These are phyloP conservation scores for Ranitomeya imitator DNA, from an alignment of 2,113 vertebrate species.

Conservation along the genomic window DNA sequence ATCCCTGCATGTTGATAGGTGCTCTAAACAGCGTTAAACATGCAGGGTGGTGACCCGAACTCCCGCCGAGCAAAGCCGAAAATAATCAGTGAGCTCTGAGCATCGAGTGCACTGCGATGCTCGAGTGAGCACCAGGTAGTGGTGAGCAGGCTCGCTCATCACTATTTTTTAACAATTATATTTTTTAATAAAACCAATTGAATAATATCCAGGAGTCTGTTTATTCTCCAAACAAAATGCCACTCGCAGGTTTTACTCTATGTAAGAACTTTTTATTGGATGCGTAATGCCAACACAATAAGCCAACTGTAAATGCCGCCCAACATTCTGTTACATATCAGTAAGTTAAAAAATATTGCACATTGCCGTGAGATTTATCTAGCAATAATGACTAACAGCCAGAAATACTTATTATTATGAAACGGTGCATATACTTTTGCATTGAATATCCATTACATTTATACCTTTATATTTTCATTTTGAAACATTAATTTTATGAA, in stretches of 20 bases:
- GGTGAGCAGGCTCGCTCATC: too few species aligned
- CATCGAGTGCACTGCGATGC: too few species aligned
- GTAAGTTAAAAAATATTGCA: not conserved
- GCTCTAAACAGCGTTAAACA: too few species aligned
- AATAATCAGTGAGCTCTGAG: too few species aligned
- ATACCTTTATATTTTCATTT: not conserved
- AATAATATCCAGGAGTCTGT: not conserved
- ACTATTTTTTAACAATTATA: not conserved
- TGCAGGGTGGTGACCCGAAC: too few species aligned
- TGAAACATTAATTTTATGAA: not conserved
- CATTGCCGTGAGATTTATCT: not conserved
- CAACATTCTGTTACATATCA: slow-evolving; percentile 6
- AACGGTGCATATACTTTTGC: not conserved
- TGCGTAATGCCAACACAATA: slow-evolving; percentile 6
- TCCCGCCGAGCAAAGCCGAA: too few species aligned
- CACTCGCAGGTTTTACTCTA: not conserved
- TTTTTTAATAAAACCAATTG: not conserved
- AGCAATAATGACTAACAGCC: not conserved
- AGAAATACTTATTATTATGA: not conserved
- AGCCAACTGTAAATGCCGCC: slow-evolving; percentile 10
- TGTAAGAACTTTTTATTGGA: not conserved
- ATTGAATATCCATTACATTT: not conserved
- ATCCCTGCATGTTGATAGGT: too few species aligned
- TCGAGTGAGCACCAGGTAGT: too few species aligned
- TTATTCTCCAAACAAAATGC: not conserved